These are phyloP conservation scores for Clarias magur DNA, from an alignment of 2,113 vertebrate genomes.

Conservation along the genomic window DNA sequence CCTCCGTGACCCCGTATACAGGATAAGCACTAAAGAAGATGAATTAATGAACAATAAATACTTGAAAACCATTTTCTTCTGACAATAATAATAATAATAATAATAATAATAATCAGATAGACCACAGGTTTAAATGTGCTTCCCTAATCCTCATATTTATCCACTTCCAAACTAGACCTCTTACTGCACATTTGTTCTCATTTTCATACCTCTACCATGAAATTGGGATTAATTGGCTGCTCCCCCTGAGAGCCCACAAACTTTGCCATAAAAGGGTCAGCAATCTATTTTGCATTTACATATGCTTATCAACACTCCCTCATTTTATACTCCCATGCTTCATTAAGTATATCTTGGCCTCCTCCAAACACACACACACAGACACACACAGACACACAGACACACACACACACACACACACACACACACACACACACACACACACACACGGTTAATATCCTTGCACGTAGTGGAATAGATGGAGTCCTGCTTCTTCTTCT, in stretches of 20 bases:
- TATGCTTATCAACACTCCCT: constrained; percentile 17
- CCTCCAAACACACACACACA: not conserved
- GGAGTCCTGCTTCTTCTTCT: not conserved
- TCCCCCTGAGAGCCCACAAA: not conserved
- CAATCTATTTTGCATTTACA: constrained; percentile 21
- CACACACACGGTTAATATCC: not conserved
- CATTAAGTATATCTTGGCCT: constrained; percentile 15
- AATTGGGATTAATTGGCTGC: constrained; percentile 36
- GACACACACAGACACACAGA: too few relatives aligned
- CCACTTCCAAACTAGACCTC: not conserved
- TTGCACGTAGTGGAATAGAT: not conserved
- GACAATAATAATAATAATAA: too few relatives aligned
- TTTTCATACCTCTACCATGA: not conserved
- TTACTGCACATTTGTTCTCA: not conserved
- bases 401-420: too few relatives aligned
- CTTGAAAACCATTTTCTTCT: not conserved
- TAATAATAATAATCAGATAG: too few relatives aligned
- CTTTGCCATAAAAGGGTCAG: constrained; percentile 11
- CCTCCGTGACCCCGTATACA: too few relatives aligned
- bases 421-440: too few relatives aligned
- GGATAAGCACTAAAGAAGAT: too few relatives aligned
- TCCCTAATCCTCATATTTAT: not conserved
- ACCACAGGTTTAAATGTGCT: not conserved
- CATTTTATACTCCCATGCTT: constrained; percentile 1
- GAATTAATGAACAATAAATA: too few relatives aligned